Evolutionary conservation across 2,113 vertebrate species (phyloP).

Genomic region (Stigmatopora argus): DNA sequence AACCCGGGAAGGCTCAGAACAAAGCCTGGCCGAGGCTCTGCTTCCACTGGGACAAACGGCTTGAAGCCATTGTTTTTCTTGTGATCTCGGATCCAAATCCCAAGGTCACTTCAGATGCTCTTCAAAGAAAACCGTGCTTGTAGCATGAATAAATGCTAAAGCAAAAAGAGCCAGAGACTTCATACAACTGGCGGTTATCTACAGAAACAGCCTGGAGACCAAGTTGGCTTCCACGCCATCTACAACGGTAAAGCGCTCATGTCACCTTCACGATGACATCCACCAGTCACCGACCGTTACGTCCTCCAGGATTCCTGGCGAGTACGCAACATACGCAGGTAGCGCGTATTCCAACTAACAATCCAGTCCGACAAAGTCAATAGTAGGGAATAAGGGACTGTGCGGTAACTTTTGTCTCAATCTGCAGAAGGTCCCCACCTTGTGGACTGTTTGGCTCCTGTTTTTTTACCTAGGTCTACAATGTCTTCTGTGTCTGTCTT

Average conservation of each 20-base stretch:
- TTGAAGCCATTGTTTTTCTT: slow-evolving; percentile 30
- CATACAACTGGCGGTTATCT: background rate
- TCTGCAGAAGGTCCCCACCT: too few relatives aligned
- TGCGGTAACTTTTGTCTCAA: too few relatives aligned
- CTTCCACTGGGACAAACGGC: slow-evolving; percentile 31
- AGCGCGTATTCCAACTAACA: background rate
- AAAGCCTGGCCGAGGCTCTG: slow-evolving; percentile 43
- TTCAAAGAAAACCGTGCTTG: background rate
- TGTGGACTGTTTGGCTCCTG: too few relatives aligned
- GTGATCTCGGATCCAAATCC: slow-evolving; percentile 21
- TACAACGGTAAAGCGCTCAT: background rate
- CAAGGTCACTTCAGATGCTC: slow-evolving; percentile 15
- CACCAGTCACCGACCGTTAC: background rate
- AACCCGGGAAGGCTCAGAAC: slow-evolving; percentile 43
- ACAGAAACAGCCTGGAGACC: background rate
- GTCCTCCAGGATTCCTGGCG: background rate
- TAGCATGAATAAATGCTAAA: background rate
- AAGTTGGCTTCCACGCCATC: background rate
- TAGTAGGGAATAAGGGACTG: too few relatives aligned
- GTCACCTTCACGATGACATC: background rate
- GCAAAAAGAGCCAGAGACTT: background rate
- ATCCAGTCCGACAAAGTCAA: too few relatives aligned
- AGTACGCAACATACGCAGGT: background rate
- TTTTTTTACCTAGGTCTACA: too few relatives aligned
- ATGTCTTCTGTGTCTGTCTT: too few relatives aligned